Percentiles rank a stretch among this genome's conserved stretches.
Conservation (phyloP, 2,888 invertebrate genomes). For the Leptinotarsa haldemani region DNA sequence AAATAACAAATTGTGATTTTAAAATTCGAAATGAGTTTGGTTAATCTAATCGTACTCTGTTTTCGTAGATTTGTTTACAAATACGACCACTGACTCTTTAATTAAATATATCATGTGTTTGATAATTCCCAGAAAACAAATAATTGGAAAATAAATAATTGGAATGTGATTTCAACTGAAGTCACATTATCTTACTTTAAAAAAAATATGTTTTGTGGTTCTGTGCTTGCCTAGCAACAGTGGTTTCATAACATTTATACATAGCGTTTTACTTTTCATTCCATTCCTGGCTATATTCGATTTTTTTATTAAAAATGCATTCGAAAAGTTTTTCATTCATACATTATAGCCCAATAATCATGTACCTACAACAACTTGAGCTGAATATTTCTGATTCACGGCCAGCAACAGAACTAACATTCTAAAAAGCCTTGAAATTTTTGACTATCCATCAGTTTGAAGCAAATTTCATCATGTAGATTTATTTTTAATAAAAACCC, state of each 20-base stretch:
- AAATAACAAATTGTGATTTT: background rate
- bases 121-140: background rate
- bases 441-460: too few species aligned
- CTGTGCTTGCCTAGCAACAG: background rate
- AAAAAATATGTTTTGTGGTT: too few species aligned
- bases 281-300: background rate
- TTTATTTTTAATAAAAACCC: too few species aligned
- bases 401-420: too few species aligned
- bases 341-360: too few species aligned
- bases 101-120: background rate
- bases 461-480: too few species aligned
- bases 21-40: background rate
- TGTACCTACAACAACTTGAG: too few species aligned
- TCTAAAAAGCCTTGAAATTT: too few species aligned
- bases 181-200: too few species aligned
- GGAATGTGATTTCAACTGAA: background rate
- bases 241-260: background rate
- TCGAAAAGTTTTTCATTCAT: too few species aligned
- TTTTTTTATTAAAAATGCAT: too few species aligned
- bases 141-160: background rate
- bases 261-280: background rate
- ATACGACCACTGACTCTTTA: background rate
- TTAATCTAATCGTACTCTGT: background rate
- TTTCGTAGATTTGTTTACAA: conserved; percentile 1
- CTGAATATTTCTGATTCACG: too few species aligned